A percentile compares a stretch with the other conserved stretches of the same genome.
Conservation (phyloP, 2,888 invertebrate genomes). For the Diplolepis rosae region DNA sequence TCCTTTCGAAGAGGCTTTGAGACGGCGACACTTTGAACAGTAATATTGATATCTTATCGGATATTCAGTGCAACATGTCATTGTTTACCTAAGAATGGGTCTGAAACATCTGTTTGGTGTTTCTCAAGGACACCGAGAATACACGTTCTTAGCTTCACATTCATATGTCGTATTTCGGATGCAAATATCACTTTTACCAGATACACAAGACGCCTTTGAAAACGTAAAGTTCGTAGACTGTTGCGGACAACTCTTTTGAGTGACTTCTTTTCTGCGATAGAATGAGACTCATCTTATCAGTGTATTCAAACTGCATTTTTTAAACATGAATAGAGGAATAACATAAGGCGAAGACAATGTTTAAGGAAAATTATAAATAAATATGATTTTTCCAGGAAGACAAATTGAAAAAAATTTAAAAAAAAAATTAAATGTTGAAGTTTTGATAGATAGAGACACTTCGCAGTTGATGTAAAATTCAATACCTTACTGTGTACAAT, state of each 20-base stretch:
- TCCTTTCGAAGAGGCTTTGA: not conserved
- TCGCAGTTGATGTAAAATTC: too few species aligned
- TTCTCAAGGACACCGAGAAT: conserved; percentile 23
- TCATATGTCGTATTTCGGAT: conserved; percentile 25
- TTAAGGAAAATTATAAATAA: too few species aligned
- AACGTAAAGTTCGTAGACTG: conserved; percentile 21
- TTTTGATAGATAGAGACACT: too few species aligned
- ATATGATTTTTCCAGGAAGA: too few species aligned
- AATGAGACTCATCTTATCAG: not conserved
- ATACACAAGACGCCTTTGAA: not conserved
- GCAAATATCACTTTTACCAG: conserved; percentile 17
- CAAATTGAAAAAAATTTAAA: too few species aligned
- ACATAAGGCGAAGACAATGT: too few species aligned
- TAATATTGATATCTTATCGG: conserved; percentile 28
- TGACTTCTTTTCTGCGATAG: not conserved
- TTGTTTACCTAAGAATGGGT: conserved; percentile 6
- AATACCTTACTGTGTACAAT: too few species aligned
- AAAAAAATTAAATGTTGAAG: too few species aligned
- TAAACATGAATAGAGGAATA: too few species aligned
- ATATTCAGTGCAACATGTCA: conserved; percentile 6
- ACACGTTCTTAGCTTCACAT: conserved; percentile 1
- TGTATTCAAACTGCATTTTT: not conserved
- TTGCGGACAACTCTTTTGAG: conserved; percentile 20
- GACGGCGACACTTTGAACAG: conserved; percentile 10
- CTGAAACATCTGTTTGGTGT: conserved; percentile 17